Conservation (phyloP, 2,797 vertebrate species). For the Hemitrygon akajei region DNA sequence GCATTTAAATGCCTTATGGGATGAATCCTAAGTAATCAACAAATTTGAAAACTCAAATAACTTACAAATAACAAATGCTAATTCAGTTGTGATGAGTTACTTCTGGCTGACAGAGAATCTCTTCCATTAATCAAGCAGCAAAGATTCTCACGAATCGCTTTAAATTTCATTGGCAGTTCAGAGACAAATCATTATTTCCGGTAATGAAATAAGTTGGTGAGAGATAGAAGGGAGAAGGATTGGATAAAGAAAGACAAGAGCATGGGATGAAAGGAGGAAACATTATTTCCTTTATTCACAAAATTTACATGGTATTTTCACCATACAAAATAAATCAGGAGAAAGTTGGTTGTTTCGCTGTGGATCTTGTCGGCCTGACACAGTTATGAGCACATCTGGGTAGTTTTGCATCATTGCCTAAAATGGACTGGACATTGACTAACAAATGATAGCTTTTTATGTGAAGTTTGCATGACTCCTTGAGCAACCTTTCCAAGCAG, state of each 20-base stretch:
- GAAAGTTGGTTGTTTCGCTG: background rate
- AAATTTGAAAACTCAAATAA: background rate
- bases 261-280: background rate
- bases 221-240: background rate
- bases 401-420: too few relatives aligned
- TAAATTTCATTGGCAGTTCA: background rate
- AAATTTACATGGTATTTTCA: background rate
- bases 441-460: too few relatives aligned
- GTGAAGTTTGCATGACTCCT: too few relatives aligned
- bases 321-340: background rate
- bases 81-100: background rate
- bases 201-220: background rate
- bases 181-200: background rate
- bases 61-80: background rate
- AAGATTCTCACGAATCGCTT: background rate
- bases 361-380: background rate
- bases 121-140: background rate
- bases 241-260: background rate
- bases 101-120: background rate
- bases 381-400: too few relatives aligned
- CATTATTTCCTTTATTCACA: background rate
- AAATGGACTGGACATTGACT: too few relatives aligned
- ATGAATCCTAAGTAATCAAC: background rate
- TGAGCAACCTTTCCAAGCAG: too few relatives aligned
- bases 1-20: background rate